Evolutionary conservation across 2,888 invertebrate genomes (phyloP), one percentile per base, ranked within the genome.

Genomic region (Steinernema hermaphroditum): DNA sequence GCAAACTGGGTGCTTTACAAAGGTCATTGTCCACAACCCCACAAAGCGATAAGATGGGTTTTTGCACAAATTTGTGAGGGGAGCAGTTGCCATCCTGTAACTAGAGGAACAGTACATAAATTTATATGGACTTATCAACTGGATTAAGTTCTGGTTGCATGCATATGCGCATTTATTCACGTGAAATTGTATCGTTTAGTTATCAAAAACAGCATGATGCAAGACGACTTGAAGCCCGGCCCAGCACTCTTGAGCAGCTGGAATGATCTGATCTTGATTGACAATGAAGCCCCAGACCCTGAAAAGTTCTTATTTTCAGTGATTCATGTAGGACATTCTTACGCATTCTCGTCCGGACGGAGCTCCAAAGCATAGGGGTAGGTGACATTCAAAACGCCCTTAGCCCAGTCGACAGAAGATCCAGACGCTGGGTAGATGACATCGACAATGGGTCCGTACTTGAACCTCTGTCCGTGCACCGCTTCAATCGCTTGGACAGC

Each of bases 311-410:
- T 41, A 9, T 41, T 8, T n/a, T n/a, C n/a, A n/a, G n/a, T n/a
- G n/a, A n/a, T n/a, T n/a, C n/a, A n/a, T n/a, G n/a, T n/a, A n/a
- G n/a, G n/a, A n/a, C n/a, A n/a, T 46, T 46, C 19, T 46, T n/a
- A 46, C 16, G 8, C 46, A n/a, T 46, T 16, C 9, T 71, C 50
- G 8, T n/a, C 46, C 2, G 70, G 70, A 44, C 74, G 43, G 19
- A 74, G 54, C 34, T 74, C 74, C 74, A 74, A 54, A 29, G 75
- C 74, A 44, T 49, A 75, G 37, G 74, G 32, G 68, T 72, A 74
- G 34, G 57, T 44, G 16, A 74, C 74, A 19, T 41, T 54, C 22
- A 74, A 41, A 19, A 68, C 22, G 14, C 68, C 73, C 49, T 72
- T 74, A 29, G 74, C 49, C 32, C 57, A 74, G 50, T 74, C 74